Evolutionary conservation across 2,888 invertebrate genomes (phyloP).

Genomic region (Neocrepidodera transversa): DNA sequence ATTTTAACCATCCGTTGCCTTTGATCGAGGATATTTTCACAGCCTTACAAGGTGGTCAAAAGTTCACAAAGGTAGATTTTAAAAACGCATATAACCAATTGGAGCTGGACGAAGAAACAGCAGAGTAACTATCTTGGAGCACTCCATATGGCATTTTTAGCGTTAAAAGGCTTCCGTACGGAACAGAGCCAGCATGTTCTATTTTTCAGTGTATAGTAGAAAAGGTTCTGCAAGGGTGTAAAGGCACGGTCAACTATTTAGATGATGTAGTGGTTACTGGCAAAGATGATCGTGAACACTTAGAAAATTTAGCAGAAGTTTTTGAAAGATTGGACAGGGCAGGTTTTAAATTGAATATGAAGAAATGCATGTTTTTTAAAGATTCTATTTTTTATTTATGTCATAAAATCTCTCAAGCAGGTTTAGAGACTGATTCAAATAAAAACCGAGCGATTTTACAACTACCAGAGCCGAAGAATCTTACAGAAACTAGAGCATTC

Average conservation of each 20-base stretch:
- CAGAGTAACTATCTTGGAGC: background rate
- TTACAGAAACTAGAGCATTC: constrained; percentile 43
- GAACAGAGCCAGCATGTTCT: constrained; percentile 53
- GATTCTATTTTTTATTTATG: constrained; percentile 21
- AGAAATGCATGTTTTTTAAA: constrained; percentile 30
- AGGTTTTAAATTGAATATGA: constrained; percentile 22
- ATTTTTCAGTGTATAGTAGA: constrained; percentile 53
- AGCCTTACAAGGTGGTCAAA: constrained; percentile 26
- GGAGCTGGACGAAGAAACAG: background rate
- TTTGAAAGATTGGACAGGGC: constrained; percentile 4
- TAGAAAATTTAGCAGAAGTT: constrained; percentile 26
- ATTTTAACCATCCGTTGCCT: constrained; percentile 30
- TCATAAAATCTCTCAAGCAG: constrained; percentile 1
- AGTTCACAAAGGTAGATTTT: too few species aligned
- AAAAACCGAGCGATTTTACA: background rate
- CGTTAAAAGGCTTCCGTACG: constrained; percentile 45
- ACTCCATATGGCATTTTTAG: background rate
- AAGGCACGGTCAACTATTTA: constrained; percentile 35
- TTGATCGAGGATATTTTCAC: constrained; percentile 27
- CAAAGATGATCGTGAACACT: constrained; percentile 23
- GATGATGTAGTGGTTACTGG: constrained; percentile 39
- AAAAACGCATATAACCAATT: constrained; percentile 11
- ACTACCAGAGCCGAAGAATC: background rate
- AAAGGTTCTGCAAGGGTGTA: constrained; percentile 36
- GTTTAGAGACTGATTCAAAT: constrained; percentile 9